These are phyloP conservation scores for Coptotermes formosanus DNA, from an alignment of 1,140 invertebrate genomes.

Conservation along the genomic window DNA sequence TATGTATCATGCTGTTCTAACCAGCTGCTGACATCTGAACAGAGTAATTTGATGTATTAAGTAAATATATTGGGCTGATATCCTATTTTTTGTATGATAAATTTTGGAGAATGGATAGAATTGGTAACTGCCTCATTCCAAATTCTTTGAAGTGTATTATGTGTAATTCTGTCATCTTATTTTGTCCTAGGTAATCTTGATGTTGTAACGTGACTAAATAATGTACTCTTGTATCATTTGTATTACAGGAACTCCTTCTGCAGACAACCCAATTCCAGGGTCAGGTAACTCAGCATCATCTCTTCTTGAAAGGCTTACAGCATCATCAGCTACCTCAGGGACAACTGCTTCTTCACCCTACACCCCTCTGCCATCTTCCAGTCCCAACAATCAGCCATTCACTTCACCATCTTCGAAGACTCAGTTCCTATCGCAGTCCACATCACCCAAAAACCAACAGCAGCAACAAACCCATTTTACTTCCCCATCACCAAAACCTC, in stretches of 20 bases:
- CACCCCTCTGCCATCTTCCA: constrained; percentile 27
- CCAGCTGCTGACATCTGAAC: too few species aligned
- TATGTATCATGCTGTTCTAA: too few species aligned
- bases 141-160: too few species aligned
- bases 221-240: too few species aligned
- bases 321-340: constrained; percentile 41
- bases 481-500: constrained; percentile 26
- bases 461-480: constrained; percentile 37
- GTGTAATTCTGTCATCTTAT: too few species aligned
- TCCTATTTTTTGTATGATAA: too few species aligned
- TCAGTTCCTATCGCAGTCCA: constrained; percentile 20
- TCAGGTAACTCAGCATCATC: constrained; percentile 54
- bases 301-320: constrained; percentile 56
- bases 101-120: too few species aligned
- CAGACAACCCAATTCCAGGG: constrained; percentile 58
- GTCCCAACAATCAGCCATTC: constrained; percentile 36
- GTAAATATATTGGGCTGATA: too few species aligned
- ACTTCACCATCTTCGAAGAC: constrained; percentile 41
- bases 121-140: too few species aligned
- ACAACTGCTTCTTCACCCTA: constrained; percentile 15
- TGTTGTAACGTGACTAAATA: neutral
- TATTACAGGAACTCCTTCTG: constrained; percentile 55
- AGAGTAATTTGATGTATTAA: too few species aligned
- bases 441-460: constrained; percentile 26
- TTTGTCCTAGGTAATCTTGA: too few species aligned